Base-by-base conservation (phyloP, 2,113 vertebrate species). In the Macquaria australasica region DNA sequence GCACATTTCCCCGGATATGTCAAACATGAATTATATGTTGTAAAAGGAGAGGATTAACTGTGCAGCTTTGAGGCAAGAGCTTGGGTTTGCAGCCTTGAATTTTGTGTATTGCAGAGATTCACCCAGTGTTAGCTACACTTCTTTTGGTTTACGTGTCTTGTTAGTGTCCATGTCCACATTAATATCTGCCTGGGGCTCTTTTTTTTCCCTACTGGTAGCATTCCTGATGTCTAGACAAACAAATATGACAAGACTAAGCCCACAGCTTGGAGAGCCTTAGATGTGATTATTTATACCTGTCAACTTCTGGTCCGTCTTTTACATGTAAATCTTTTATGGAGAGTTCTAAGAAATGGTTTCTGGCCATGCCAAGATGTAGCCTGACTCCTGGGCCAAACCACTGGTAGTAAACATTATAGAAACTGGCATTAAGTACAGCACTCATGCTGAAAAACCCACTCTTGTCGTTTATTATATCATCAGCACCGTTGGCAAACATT, bases 1-100 rank as follows among this genome's bases (percentile, higher is more conserved):
- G 76, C 87, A 88, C 77, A 83, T 92, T 91, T 92, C 82, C 62
- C 87, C 84, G 89, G 90, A 95, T 92, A 92, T 92, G 86, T 91
- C 81, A 89, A 92, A 94, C 85, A 86, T 81, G 87, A 94, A 93
- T 93, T 93, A 93, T 89, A 94, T 12, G 89, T 90, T 93, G 88
- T 91, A 85, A 86, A 89, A 85, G 34, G 45, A 89, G 82, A 76
- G 84, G 83, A 87, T 92, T 88, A 91, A 89, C 51, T 76, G 56
- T 75, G 87, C 78, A 88, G 74, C 71, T 81, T 73, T 74, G 73
- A 85, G 89, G 84, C 53, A 63, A 80, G 43, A 37, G 73, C 68
- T 84, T 11, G 59, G 72, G 56, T 88, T 88, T 91, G 72, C 51
- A 81, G 78, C 83, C 71, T 83, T 90, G 43, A 73, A 81, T 87